Evolutionary conservation across 2,113 vertebrate species (phyloP), one percentile per base, ranked within the genome.

Genomic region (Xenopus borealis): DNA sequence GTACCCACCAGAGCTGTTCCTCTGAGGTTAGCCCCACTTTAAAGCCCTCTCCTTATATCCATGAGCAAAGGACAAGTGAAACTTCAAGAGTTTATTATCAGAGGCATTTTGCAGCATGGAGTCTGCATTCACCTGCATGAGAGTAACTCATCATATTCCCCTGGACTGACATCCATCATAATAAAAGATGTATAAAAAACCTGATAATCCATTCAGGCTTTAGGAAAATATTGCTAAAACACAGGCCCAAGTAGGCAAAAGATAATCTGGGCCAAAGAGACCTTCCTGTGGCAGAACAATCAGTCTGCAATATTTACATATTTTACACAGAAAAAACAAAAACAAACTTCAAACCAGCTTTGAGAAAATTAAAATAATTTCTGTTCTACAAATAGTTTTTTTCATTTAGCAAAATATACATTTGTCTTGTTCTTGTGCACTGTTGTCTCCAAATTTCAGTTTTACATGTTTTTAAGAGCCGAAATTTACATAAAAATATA

Each of bases 321-420:
- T 77, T 80, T 72, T 80, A 80, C 79, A 80, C 63, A 80, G 66
- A 50, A 76, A 62, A 27, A 27, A n/a, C n/a, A 27, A 27, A 27
- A 76, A 23, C 59, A 92, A 90, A 92, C 11, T 88, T 89, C 84
- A 88, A 86, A 86, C 87, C 86, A 92, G 91, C 86, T 80, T 89
- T 91, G 91, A 85, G 85, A 47, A 86, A 91, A 87, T 88, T 85
- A 82, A 89, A 92, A 89, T 81, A 91, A 90, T 91, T 89, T 89
- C 92, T 91, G 90, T 88, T 90, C 89, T 91, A 88, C 86, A 85
- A 87, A 88, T 90, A 88, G 89, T 87, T 86, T 92, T 87, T 92
- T 86, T 88, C 94, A 94, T 88, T 91, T 95, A 95, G 91, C 92
- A 92, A 94, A 93, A 94, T 90, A 94, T 94, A 96, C 90, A 94